Evolutionary conservation across 2,113 vertebrate species (phyloP).

Genomic region (Panurus biarmicus): DNA sequence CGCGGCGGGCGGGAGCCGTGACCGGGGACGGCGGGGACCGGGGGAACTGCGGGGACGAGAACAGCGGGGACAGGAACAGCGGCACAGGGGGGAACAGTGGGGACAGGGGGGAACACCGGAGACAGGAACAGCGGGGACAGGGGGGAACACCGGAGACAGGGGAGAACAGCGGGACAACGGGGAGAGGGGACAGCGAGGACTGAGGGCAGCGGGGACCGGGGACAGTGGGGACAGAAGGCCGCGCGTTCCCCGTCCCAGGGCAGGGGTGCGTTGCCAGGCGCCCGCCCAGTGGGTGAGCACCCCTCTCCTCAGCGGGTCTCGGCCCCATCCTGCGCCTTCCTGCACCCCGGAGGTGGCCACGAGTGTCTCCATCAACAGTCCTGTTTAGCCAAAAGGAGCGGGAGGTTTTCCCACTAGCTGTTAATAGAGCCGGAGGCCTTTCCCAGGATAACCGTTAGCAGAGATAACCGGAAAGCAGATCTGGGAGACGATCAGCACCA

Average conservation of each 20-base stretch:
- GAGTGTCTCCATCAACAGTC: background rate
- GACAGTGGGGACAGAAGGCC: background rate
- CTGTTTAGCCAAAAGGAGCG: background rate
- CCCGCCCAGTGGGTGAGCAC: background rate
- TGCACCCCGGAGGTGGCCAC: background rate
- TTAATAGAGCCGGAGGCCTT: background rate
- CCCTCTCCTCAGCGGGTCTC: background rate
- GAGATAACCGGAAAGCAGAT: constrained; percentile 3
- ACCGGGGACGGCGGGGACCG: background rate
- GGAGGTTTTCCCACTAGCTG: background rate
- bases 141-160: no score
- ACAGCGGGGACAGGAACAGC: background rate
- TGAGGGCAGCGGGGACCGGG: no score
- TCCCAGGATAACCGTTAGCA: background rate
- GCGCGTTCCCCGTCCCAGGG: background rate
- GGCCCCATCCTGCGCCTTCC: background rate
- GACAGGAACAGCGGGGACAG: background rate
- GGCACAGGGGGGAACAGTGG: no score
- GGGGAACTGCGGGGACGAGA: background rate
- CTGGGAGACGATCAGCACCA: background rate
- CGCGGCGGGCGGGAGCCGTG: background rate
- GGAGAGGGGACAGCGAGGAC: background rate
- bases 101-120: no score
- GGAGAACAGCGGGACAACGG: no score
- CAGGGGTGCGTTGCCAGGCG: background rate